These are phyloP conservation scores for Neodon shergylaensis DNA, from an alignment of 2,113 vertebrate genomes.

Conservation along the genomic window DNA sequence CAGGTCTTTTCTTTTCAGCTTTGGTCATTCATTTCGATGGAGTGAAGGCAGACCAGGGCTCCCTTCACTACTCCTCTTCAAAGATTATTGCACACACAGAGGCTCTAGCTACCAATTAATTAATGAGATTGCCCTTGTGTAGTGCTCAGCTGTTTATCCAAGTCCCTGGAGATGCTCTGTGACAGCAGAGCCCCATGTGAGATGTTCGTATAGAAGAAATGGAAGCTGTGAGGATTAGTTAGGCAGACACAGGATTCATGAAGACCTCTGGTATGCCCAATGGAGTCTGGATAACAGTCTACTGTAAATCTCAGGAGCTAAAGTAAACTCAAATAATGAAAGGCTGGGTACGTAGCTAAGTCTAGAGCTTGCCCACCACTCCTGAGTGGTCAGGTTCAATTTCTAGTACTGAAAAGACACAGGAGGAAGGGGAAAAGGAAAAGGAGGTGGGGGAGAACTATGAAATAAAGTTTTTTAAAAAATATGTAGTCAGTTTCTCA, in stretches of 20 bases:
- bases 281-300: background rate
- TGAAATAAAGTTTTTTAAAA: constrained; percentile 1
- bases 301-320: constrained; percentile 14
- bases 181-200: background rate
- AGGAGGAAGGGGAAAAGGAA: background rate
- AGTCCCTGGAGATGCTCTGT: background rate
- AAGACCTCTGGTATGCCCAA: constrained; percentile 23
- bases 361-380: background rate
- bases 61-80: background rate
- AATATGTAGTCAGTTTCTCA: no score
- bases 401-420: background rate
- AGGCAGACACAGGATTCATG: constrained; percentile 9
- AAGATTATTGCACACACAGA: background rate
- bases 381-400: background rate
- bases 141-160: background rate
- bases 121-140: background rate
- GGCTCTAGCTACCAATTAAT: background rate
- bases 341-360: background rate
- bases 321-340: background rate
- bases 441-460: background rate
- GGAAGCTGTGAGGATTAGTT: background rate
- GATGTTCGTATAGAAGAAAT: constrained; percentile 4
- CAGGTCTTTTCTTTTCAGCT: background rate
- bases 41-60: background rate
- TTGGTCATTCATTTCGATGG: background rate